Conservation (phyloP, 1,140 invertebrate species). For the Delia radicum region DNA sequence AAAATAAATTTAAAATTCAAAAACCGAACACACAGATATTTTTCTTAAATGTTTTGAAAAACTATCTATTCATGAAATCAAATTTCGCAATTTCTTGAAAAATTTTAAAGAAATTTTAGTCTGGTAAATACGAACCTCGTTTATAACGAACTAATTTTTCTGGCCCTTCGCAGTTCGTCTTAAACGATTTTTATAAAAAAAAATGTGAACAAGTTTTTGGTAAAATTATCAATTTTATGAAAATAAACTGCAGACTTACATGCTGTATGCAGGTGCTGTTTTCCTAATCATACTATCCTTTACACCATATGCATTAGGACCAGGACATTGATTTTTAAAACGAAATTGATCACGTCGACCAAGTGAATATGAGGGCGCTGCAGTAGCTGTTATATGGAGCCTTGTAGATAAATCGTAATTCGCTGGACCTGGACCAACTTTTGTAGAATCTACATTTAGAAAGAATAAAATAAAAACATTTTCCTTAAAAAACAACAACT, state of each 20-base stretch:
- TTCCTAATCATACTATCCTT: conserved; percentile 53
- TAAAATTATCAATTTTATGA: background rate
- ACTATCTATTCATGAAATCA: too few species aligned
- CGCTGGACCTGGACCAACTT: conserved; percentile 60
- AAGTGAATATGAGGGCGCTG: conserved; percentile 61
- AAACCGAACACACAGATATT: too few species aligned
- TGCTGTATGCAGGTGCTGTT: conserved; percentile 56
- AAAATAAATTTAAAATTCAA: too few species aligned
- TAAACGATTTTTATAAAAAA: too few species aligned
- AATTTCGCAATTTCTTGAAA: too few species aligned
- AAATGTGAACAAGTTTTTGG: background rate
- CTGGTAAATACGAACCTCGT: too few species aligned
- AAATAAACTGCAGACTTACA: conserved; percentile 43
- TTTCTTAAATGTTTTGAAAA: too few species aligned
- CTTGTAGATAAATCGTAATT: conserved; percentile 59
- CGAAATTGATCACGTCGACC: conserved; percentile 55
- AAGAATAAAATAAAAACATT: too few species aligned
- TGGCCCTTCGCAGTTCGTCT: too few species aligned
- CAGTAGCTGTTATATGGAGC: conserved; percentile 56
- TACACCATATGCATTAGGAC: conserved; percentile 64
- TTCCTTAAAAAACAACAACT: background rate
- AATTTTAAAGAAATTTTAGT: too few species aligned
- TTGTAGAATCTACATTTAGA: conserved; percentile 34
- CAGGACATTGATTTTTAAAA: conserved; percentile 58
- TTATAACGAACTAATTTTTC: too few species aligned